Base-by-base conservation (phyloP, 2,113 vertebrate genomes). In the Numenius arquata region DNA sequence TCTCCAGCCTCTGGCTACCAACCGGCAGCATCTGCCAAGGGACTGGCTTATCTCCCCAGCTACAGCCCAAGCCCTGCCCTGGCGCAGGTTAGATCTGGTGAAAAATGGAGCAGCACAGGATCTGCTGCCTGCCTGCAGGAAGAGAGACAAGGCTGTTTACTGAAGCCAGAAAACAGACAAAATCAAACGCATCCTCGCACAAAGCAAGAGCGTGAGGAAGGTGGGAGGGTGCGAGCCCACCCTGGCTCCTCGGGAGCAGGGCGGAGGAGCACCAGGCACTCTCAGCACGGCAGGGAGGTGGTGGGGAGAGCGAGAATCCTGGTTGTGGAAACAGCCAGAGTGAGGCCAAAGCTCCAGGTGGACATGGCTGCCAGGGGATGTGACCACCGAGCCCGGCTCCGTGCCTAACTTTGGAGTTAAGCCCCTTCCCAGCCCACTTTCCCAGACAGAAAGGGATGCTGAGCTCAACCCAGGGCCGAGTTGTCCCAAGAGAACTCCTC, bases 31-130 rank as follows among this genome's bases (percentile, higher is more conserved):
- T 22, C 36, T 58, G 56, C 71, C 8, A 5, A 78, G 27, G 40
- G 36, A 62, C 6, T 32, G 16, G 30, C 21, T 89, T 27, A 65
- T 73, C 52, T 83, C 62, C 6, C 66, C 2, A 2, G 38, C 52
- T 63, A 5, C 2, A 2, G 68, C 45, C n/a, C 82, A 85, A 21
- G 2, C 40, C 11, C 71, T 75, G 67, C 48, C 5, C 26, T 29
- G n/a, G 21, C 5, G 0, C 11, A 17, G 34, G 17, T 61, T 45
- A 61, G 48, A 59, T 1, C 34, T 2, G 23, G 45, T 25, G 12
- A 48, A 66, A 66, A 91, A 30, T 0, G 0, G 55, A 90, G 52
- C 50, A 71, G 62, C 34, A 11, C 0, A 0, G 73, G 55, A 58
- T 41, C 11, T 3, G 4, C 20, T 87, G 36, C 27, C 36, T 56